phyloP scores from a whole-genome alignment of 2,888 invertebrate species.

The Zelleria hepariella region DNA sequence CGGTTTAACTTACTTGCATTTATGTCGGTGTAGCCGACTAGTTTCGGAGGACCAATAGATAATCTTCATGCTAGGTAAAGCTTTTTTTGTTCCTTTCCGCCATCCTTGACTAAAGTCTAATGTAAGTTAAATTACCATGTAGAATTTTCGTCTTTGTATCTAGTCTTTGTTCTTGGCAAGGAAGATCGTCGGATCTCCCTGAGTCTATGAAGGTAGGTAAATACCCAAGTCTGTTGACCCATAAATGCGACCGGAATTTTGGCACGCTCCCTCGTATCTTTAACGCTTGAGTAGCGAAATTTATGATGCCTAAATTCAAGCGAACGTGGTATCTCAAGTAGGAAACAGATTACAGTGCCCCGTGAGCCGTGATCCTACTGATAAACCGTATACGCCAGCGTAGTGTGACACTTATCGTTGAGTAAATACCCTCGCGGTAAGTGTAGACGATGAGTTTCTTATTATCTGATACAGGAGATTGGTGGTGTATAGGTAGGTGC shows the following conservation, averaged over 20 bases:
- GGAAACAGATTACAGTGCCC: constrained; percentile 43
- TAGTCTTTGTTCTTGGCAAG: too few relatives aligned
- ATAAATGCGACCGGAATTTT: constrained; percentile 1
- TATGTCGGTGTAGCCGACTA: too few relatives aligned
- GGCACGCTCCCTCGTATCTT: constrained; percentile 28
- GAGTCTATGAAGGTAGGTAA: too few relatives aligned
- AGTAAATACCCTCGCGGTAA: not conserved
- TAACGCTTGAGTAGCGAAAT: constrained; percentile 38
- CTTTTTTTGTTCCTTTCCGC: too few relatives aligned
- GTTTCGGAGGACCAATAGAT: too few relatives aligned
- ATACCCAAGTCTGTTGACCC: not conserved
- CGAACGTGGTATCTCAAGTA: constrained; percentile 40
- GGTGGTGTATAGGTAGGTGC: not conserved
- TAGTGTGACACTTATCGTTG: not conserved
- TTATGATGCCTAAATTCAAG: constrained; percentile 31
- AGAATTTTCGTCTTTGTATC: too few relatives aligned
- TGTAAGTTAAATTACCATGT: too few relatives aligned
- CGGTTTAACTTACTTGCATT: too few relatives aligned
- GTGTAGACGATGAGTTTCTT: constrained; percentile 5
- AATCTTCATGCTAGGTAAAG: too few relatives aligned
- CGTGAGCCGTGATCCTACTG: constrained; percentile 36
- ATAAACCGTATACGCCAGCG: constrained; percentile 23
- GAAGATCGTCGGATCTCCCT: too few relatives aligned
- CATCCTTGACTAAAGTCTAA: too few relatives aligned
- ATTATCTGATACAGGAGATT: constrained; percentile 2